Percentiles rank a stretch among this genome's conserved stretches.
Conservation (phyloP, 2,888 invertebrate species). For the Ormyrus rosae region DNA sequence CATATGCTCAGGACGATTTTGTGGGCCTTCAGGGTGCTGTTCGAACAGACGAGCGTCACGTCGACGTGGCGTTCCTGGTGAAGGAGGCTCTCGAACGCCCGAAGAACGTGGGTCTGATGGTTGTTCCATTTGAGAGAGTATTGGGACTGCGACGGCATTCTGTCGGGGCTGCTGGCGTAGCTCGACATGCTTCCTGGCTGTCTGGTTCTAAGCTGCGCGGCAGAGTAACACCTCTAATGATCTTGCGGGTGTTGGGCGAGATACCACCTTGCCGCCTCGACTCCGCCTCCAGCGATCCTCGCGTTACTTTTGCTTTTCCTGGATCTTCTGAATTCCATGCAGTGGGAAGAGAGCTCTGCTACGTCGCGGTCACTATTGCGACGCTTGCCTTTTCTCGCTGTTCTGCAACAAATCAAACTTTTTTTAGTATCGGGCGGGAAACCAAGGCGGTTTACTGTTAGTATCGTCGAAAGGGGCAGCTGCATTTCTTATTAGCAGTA, state of each 20-base stretch:
- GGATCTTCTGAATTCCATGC: slow-evolving; percentile 56
- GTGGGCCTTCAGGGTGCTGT: slow-evolving; percentile 90
- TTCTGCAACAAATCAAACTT: too few relatives aligned
- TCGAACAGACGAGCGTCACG: slow-evolving; percentile 92
- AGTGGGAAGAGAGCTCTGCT: neutral
- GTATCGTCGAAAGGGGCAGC: too few relatives aligned
- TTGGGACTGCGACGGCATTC: slow-evolving; percentile 83
- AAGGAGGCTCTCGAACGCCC: slow-evolving; percentile 91
- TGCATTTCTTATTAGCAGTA: too few relatives aligned
- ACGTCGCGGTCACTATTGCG: too few relatives aligned
- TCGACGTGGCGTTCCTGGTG: slow-evolving; percentile 92
- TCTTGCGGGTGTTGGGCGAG: slow-evolving; percentile 9
- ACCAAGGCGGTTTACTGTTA: too few relatives aligned
- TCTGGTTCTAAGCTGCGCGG: too few relatives aligned
- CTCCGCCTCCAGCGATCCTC: neutral
- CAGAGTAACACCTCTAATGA: neutral
- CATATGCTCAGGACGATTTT: slow-evolving; percentile 92
- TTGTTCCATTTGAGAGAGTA: slow-evolving; percentile 96
- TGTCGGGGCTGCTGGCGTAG: slow-evolving; percentile 71
- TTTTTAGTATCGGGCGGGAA: too few relatives aligned
- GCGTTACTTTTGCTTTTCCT: slow-evolving; percentile 31
- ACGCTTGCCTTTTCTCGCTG: too few relatives aligned
- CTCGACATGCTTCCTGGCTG: slow-evolving; percentile 69
- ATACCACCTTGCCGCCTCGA: neutral
- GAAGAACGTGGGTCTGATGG: slow-evolving; percentile 91